Base-by-base conservation (phyloP, 1,140 invertebrate genomes). In the Drosophila arawakana region DNA sequence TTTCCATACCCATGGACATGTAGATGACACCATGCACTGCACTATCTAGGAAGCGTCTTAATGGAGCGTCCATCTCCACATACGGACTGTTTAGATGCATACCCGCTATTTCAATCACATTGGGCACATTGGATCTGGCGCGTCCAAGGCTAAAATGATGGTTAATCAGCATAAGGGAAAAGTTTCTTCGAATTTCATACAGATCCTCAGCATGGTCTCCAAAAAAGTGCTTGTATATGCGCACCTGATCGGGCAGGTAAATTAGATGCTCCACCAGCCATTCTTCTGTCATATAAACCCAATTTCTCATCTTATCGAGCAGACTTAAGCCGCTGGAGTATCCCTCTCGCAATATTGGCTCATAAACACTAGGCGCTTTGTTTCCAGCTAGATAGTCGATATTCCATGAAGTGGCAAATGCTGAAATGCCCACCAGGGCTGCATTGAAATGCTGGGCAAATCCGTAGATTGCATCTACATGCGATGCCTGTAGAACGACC, bases 1-100 rank as follows among this genome's bases (percentile, higher is more conserved):
- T 80, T 80, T 95, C 94, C 0, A 94, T 94, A 0, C 95, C 95
- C 46, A 95, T 93, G 44, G 93, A 95, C 41, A 95, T 94, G 37
- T 94, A 94, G 3, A 96, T 81, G 0, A 93, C 93, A 5, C 94
- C 95, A 9, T 95, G 62, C 7, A 81, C 90, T 0, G 94, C 93
- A 44, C 93, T 90, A 60, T 95, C 94, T 39, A 96, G 78, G 73
- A 95, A 93, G 39, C 91, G 81, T 81, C 94, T 83, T 0, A 94
- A 78, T 2, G 73, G 43, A 0, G 7, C 54, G 3, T 60, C 67
- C 13, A 94, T 66, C n/a, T 92, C 49, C 0, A 49, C 66, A 1
- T 76, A 5, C 0, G 61, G 71, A 93, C 49, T 94, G 89, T 4
- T 25, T 89, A 92, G 76, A 71, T 95, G 95, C 69, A 95, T 91